Evolutionary conservation across 1,140 invertebrate species (phyloP), one percentile per base, ranked within the genome.

Genomic region (Microplitis demolitor): DNA sequence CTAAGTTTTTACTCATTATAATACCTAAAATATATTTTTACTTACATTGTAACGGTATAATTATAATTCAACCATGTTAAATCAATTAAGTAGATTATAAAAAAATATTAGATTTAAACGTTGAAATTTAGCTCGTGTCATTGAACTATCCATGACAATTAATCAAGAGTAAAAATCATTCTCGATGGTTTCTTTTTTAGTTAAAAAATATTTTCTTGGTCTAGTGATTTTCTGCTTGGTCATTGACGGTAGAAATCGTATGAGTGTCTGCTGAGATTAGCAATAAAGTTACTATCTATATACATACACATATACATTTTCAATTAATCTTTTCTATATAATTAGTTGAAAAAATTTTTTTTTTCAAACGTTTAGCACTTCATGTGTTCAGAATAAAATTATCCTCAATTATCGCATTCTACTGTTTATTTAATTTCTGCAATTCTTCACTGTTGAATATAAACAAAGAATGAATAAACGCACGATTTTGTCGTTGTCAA

Each of bases 211-310:
- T 16, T 56, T 68, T 58, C 54, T 68, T 37, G 35, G 53, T 60
- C 56, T 39, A 69, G 34, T 61, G 56, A 50, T 69, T 69, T 71
- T 64, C 35, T 31, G 68, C 68, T 61, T 31, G n/a, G 68, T 69
- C 68, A 69, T 60, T 69, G 33, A 54, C 8, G 33, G 24, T 69
- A 69, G 68, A 69, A 69, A 69, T 69, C 68, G 54, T 13, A 1
- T 33, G 8, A 14, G 66, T 56, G 31, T 50, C 37, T 11, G 37
- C 13, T 6, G 33, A 67, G 50, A 67, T 53, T 54, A 24, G 16
- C 37, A 33, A 58, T 34, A 16, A 24, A 35, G 35, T n/a, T 39
- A 34, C 51, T 58, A 24, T 56, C 16, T n/a, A 14, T 56, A n/a
- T 56, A 16, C 53, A 68, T 56, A 13, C 35, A 45, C 8, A 67